phyloP scores from a whole-genome alignment of 2,888 invertebrate species.

The Andrena fulva region DNA sequence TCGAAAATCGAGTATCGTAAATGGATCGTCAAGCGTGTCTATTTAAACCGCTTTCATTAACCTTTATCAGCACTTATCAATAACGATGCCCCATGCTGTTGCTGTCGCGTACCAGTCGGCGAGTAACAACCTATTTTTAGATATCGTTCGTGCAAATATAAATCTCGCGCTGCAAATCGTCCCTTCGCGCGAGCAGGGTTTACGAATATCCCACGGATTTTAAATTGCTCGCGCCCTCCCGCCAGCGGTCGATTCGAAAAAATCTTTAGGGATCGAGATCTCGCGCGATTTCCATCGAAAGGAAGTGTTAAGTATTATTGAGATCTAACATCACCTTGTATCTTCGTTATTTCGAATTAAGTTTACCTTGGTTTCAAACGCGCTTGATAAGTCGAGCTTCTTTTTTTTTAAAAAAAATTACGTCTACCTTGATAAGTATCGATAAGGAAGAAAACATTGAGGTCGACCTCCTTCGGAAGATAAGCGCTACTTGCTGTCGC shows the following conservation, averaged over 20 bases:
- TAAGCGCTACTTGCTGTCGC: not conserved
- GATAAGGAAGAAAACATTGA: conserved; percentile 11
- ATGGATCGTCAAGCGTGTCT: conserved; percentile 45
- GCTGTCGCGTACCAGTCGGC: conserved; percentile 48
- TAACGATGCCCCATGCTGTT: conserved; percentile 55
- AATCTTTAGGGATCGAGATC: not conserved
- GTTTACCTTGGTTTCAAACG: not conserved
- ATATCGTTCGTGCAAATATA: conserved; percentile 74
- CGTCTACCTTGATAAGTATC: conserved; percentile 4
- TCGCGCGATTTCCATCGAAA: not conserved
- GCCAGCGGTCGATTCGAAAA: not conserved
- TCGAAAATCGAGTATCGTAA: conserved; percentile 30
- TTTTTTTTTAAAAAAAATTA: not conserved
- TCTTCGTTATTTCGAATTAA: not conserved
- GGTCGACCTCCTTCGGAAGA: conserved; percentile 1
- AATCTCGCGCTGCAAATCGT: conserved; percentile 59
- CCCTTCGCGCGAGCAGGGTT: conserved; percentile 9
- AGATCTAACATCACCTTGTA: no score
- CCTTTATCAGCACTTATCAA: conserved; percentile 66
- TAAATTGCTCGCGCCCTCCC: not conserved
- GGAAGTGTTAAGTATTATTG: not conserved
- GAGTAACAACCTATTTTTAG: conserved; percentile 74
- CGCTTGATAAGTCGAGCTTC: not conserved
- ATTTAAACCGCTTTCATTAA: conserved; percentile 64
- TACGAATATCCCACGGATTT: not conserved